Conservation (phyloP, 2,113 vertebrate species). For the Fukomys damarensis region DNA sequence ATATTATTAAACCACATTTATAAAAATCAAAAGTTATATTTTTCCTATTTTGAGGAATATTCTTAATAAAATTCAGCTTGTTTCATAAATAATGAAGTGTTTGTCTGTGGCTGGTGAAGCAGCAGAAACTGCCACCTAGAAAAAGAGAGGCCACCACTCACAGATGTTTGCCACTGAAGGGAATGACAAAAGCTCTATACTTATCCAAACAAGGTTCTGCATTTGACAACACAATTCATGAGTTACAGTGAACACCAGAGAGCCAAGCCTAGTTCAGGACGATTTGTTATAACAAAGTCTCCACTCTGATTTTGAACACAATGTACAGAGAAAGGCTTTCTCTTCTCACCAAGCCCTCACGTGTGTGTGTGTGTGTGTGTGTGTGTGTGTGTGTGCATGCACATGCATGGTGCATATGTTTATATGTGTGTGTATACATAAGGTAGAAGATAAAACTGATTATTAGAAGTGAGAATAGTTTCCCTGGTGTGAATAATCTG, state of each 20-base stretch:
- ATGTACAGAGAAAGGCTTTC: not conserved
- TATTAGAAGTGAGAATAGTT: not conserved
- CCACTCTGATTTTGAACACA: not conserved
- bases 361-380: no score
- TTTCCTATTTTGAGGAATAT: slow-evolving; percentile 65
- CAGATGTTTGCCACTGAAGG: slow-evolving; percentile 73
- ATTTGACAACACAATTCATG: not conserved
- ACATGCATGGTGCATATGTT: not conserved
- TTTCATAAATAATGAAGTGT: slow-evolving; percentile 85
- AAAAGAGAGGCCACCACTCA: slow-evolving; percentile 63
- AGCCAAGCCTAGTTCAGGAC: not conserved
- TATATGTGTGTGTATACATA: not conserved
- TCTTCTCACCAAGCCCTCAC: not conserved
- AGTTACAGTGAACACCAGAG: slow-evolving; percentile 11
- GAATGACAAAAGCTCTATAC: not conserved
- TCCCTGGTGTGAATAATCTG: no score
- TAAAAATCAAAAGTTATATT: not conserved
- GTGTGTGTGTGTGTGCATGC: not conserved
- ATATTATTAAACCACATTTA: slow-evolving; percentile 6
- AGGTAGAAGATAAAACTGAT: not conserved
- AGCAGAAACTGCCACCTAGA: slow-evolving; percentile 78
- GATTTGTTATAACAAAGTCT: slow-evolving; percentile 13
- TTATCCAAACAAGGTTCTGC: not conserved
- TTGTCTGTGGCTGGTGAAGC: slow-evolving; percentile 80
- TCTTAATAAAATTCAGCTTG: slow-evolving; percentile 84